A percentile compares a stretch with the other conserved stretches of the same genome.
phyloP scores from a whole-genome alignment of 2,888 invertebrate species.

The Ichneumon xanthorius region DNA sequence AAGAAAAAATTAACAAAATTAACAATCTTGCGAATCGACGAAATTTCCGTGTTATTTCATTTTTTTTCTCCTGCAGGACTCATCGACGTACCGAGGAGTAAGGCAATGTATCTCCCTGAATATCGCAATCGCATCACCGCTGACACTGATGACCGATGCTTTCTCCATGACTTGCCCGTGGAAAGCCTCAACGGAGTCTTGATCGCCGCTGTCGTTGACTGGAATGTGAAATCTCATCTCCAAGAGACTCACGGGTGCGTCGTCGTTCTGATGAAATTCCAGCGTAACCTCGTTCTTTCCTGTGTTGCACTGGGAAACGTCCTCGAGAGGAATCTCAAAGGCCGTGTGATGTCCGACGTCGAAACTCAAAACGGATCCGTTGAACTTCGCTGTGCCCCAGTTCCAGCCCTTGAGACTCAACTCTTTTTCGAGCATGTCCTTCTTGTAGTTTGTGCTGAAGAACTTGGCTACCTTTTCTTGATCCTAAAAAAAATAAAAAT shows the following conservation, averaged over 20 bases:
- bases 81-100: constrained; percentile 92
- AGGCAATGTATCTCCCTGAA: constrained; percentile 99
- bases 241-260: constrained; percentile 97
- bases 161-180: constrained; percentile 96
- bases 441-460: constrained; percentile 92
- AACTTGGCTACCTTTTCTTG: constrained; percentile 97
- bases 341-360: constrained; percentile 94
- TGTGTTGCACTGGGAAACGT: constrained; percentile 98
- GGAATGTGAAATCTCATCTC: constrained; percentile 99
- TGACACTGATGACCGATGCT: constrained; percentile 98
- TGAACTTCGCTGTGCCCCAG: constrained; percentile 98
- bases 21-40: constrained; percentile 18
- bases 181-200: constrained; percentile 98
- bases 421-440: constrained; percentile 96
- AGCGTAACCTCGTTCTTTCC: constrained; percentile 99
- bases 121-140: constrained; percentile 98
- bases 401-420: constrained; percentile 99
- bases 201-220: constrained; percentile 93
- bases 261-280: constrained; percentile 99
- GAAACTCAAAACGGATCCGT: constrained; percentile 93
- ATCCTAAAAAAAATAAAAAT: constrained; percentile 87
- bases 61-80: background rate
- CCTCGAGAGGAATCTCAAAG: constrained; percentile 97
- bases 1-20: constrained; percentile 78
- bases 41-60: constrained; percentile 19